Percentiles rank a stretch among this genome's conserved stretches.
These are phyloP conservation scores for Frieseomelitta varia DNA, from an alignment of 1,140 invertebrate genomes.

Conservation along the genomic window DNA sequence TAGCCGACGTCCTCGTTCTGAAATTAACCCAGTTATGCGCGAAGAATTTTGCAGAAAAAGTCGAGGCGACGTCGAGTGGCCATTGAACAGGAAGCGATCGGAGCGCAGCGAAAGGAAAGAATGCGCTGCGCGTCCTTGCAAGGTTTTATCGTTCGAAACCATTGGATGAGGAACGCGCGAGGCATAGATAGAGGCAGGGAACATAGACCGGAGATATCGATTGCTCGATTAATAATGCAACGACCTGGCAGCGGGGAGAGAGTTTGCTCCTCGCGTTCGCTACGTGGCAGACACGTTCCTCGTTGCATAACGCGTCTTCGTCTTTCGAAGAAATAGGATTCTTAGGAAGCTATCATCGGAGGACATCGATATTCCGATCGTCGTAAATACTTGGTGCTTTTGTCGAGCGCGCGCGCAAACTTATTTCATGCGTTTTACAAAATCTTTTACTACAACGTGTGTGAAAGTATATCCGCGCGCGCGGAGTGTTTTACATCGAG, in stretches of 20 bases:
- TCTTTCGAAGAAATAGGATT: conserved; percentile 41
- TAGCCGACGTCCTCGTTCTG: background rate
- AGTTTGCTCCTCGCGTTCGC: conserved; percentile 26
- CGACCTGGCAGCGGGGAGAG: conserved; percentile 49
- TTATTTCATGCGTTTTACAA: no score
- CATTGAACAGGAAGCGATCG: conserved; percentile 27
- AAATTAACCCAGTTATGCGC: background rate
- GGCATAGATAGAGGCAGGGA: conserved; percentile 32
- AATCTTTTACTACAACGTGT: no score
- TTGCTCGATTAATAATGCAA: conserved; percentile 76
- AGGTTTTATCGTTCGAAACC: conserved; percentile 37
- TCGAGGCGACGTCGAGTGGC: background rate
- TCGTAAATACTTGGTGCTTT: no score
- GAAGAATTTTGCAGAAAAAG: conserved; percentile 15
- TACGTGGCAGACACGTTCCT: conserved; percentile 26
- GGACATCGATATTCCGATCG: conserved; percentile 1
- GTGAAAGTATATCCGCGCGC: no score
- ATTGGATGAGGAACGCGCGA: background rate
- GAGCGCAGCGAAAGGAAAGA: conserved; percentile 26
- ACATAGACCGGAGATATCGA: conserved; percentile 72
- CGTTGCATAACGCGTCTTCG: conserved; percentile 29
- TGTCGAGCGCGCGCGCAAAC: no score
- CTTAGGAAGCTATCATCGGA: conserved; percentile 24
- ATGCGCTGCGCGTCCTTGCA: conserved; percentile 47
- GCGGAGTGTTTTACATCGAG: no score